These are phyloP conservation scores for Tursiops truncatus DNA, from an alignment of 2,113 vertebrate genomes.

Conservation along the genomic window DNA sequence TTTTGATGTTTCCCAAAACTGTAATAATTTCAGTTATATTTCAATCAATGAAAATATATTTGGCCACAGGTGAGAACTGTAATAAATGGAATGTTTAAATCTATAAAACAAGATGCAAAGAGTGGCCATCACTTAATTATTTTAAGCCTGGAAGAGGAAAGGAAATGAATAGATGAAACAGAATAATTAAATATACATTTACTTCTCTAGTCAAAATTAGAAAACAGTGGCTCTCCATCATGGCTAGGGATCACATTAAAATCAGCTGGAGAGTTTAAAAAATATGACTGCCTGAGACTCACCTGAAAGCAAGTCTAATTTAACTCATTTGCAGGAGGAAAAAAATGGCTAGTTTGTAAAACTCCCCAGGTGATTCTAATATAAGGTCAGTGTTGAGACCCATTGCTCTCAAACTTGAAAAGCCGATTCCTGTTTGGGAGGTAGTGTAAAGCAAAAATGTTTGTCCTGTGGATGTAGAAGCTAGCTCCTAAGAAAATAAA, in stretches of 20 bases:
- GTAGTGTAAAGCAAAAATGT: not conserved
- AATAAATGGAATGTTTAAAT: not conserved
- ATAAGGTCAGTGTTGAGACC: not conserved
- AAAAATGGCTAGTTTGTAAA: not conserved
- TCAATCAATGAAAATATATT: slow-evolving; percentile 33
- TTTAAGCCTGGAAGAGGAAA: not conserved
- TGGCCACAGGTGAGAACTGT: not conserved
- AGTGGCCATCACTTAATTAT: not conserved
- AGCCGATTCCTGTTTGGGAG: not conserved
- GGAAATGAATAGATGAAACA: not conserved
- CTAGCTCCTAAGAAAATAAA: not conserved
- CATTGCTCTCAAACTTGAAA: not conserved
- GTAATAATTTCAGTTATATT: slow-evolving; percentile 7
- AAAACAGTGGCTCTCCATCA: not conserved
- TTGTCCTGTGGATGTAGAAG: not conserved
- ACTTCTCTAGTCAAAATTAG: not conserved
- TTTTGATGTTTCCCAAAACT: not conserved
- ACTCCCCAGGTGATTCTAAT: not conserved
- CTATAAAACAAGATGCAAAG: not conserved
- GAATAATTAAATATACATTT: not conserved
- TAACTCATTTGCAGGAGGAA: not conserved
- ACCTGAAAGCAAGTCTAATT: not conserved
- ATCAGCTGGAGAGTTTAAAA: not conserved
- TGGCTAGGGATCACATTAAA: not conserved
- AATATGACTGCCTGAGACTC: not conserved